Conservation (phyloP, 2,113 vertebrate genomes). For the Maccullochella peelii region DNA sequence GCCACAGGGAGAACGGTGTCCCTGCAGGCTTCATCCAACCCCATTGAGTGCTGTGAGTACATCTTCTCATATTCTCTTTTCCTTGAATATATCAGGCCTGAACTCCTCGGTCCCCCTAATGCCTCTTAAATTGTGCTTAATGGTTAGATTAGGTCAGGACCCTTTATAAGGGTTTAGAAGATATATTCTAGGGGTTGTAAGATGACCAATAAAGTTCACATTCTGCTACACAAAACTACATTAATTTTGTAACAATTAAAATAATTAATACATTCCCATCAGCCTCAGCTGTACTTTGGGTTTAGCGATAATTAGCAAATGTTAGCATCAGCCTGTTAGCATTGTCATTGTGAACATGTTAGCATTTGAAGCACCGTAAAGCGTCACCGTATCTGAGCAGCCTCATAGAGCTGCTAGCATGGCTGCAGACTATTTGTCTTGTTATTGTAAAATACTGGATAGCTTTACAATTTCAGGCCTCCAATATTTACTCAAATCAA, state of each 20-base stretch:
- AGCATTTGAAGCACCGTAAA: too few species aligned
- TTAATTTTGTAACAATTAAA: neutral
- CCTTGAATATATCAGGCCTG: neutral
- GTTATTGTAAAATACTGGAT: too few species aligned
- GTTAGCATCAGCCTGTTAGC: too few species aligned
- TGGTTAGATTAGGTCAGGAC: neutral
- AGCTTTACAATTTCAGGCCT: too few species aligned
- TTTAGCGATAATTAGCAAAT: too few species aligned
- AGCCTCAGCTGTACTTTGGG: neutral
- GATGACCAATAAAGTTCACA: neutral
- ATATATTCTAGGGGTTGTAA: neutral
- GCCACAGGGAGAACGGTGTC: constrained; percentile 89
- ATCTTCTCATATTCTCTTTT: neutral
- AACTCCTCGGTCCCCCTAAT: neutral
- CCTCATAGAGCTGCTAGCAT: too few species aligned
- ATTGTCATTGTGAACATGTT: too few species aligned
- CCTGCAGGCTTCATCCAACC: constrained; percentile 92
- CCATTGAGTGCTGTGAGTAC: constrained; percentile 97
- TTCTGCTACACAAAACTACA: neutral
- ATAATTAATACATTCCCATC: neutral
- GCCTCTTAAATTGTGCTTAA: neutral
- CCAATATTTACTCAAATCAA: too few species aligned
- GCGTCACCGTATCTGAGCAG: too few species aligned
- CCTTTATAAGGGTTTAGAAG: neutral
- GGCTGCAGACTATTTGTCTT: too few species aligned